Base-by-base conservation (phyloP, 92 coral and sea anemone genomes). In the Porites cylindrica region DNA sequence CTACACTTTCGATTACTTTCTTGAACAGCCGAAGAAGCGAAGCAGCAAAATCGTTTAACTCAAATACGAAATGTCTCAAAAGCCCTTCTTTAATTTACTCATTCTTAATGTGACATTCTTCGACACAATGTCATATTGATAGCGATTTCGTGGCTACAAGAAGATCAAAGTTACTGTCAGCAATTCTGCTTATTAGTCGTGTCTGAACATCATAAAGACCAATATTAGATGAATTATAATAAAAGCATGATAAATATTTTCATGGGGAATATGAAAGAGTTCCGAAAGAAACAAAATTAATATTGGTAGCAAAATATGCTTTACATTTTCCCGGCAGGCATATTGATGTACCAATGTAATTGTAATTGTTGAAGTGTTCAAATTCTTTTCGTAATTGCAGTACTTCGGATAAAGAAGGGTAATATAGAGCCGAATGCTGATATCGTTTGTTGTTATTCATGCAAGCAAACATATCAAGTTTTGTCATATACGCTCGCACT, bases 291-390 rank as follows among this genome's bases (percentile, higher is more conserved):
- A 75, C 78, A 62, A 19, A 7, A 52, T 43, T 75, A 20, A 75
- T 53, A 53, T 75, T 53, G 78, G 54, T 75, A 18, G 3, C 43
- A 75, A 75, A 75, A 75, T 53, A 75, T 53, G 63, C 78, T 75
- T 75, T 75, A 75, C 78, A 75, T n/a, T 56, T 75, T 52, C 11
- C 63, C 78, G 78, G 64, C 78, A n/a, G 51, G 63, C 56, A 75
- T 53, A 75, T 75, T 75, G 78, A 75, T 75, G 78, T 75, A 75
- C 78, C 78, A 75, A 75, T 52, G 78, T 75, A 75, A 75, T 51
- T 75, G 64, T 75, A 75, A 53, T 75, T 52, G 78, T 52, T 18
- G 23, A 75, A 75, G 78, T 75, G 58, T 51, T 75, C 63, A 26
- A 7, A 75, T 75, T 75, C 64, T 75, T 75, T 51, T 38, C 21